These are phyloP conservation scores for Leptarthrus brevirostris DNA, from an alignment of 2,888 invertebrate genomes.

Conservation along the genomic window DNA sequence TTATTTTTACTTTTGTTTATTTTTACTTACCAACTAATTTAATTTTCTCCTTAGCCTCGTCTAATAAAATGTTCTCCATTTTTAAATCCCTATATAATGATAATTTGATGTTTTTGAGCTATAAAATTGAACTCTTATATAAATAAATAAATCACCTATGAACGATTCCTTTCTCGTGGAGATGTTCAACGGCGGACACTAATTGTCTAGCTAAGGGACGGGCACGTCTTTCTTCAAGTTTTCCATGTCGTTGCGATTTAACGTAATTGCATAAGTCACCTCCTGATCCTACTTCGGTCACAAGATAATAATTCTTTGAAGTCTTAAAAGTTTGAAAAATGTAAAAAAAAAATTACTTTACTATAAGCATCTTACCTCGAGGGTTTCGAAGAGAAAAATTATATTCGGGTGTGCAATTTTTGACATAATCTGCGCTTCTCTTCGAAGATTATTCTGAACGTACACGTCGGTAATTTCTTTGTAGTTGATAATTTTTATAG, in stretches of 20 bases:
- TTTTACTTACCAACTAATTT: conserved; percentile 75
- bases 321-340: conserved; percentile 67
- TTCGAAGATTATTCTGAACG: conserved; percentile 76
- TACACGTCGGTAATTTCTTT: conserved; percentile 79
- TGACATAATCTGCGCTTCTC: conserved; percentile 79
- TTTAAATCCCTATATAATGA: conserved; percentile 75
- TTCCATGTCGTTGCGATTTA: conserved; percentile 70
- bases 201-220: conserved; percentile 74
- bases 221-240: conserved; percentile 71
- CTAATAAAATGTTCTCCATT: conserved; percentile 84
- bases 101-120: conserved; percentile 17
- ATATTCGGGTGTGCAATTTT: conserved; percentile 79
- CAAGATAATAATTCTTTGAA: conserved; percentile 78
- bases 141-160: conserved; percentile 70
- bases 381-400: conserved; percentile 75
- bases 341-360: not conserved
- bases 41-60: conserved; percentile 74
- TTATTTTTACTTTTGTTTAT: too few species aligned
- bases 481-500: conserved; percentile 80
- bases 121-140: not conserved
- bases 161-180: conserved; percentile 76
- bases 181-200: conserved; percentile 75
- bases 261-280: conserved; percentile 78
- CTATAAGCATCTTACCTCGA: conserved; percentile 55
- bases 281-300: conserved; percentile 78